Conservation (phyloP, 2,888 invertebrate species). For the Limnephilus lunatus region DNA sequence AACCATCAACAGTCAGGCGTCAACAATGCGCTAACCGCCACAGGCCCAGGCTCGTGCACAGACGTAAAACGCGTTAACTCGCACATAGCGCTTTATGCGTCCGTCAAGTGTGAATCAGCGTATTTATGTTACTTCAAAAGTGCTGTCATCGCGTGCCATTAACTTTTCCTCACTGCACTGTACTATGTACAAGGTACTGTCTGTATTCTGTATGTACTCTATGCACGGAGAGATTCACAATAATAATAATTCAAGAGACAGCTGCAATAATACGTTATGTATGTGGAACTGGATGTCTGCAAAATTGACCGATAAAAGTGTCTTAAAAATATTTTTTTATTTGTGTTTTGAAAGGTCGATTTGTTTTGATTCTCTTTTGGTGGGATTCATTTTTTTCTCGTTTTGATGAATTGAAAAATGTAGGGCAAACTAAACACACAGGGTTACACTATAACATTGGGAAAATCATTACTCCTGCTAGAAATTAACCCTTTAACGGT, state of each 20-base stretch:
- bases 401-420: no score
- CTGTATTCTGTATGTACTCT: neutral
- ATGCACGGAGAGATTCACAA: neutral
- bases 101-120: neutral
- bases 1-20: neutral
- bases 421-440: no score
- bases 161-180: neutral
- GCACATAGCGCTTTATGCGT: neutral
- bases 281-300: neutral
- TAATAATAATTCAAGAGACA: neutral
- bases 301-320: neutral
- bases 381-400: no score
- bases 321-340: neutral
- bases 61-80: neutral
- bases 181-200: neutral
- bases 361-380: no score
- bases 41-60: neutral
- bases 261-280: neutral
- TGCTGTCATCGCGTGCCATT: neutral
- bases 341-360: no score
- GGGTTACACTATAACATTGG: no score
- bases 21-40: neutral
- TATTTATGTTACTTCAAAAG: neutral
- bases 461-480: no score
- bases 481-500: no score